These are phyloP conservation scores for Albula glossodonta DNA, from an alignment of 2,113 vertebrate species.

Conservation along the genomic window DNA sequence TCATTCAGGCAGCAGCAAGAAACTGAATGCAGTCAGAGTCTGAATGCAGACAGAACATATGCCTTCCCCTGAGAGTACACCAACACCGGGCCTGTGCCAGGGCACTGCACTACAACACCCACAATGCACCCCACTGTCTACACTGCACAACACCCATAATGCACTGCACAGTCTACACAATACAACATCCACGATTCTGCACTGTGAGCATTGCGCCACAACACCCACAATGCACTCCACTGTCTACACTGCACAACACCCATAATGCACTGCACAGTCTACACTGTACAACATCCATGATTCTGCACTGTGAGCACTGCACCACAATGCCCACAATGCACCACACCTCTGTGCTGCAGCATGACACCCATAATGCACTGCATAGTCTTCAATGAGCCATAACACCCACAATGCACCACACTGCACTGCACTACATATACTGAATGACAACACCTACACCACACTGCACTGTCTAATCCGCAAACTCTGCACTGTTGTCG, in stretches of 20 bases:
- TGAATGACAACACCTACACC: no score
- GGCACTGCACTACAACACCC: not conserved
- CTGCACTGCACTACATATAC: no score
- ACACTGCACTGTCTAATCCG: no score
- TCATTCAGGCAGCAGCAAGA: constrained; percentile 66
- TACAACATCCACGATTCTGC: no score
- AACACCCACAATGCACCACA: no score
- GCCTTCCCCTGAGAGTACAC: constrained; percentile 26
- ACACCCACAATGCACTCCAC: not conserved
- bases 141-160: not conserved
- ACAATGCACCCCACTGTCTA: no score
- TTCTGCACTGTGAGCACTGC: no score
- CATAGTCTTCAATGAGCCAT: not conserved
- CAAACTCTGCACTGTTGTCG: no score
- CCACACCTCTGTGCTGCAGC: not conserved
- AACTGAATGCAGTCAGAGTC: no score
- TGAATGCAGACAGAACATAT: no score
- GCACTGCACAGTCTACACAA: not conserved
- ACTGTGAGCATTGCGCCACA: no score
- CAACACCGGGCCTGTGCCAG: not conserved
- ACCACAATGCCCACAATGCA: not conserved
- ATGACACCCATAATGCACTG: not conserved
- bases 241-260: not conserved
- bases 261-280: not conserved
- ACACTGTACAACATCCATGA: not conserved